phyloP scores from a whole-genome alignment of 2,888 invertebrate genomes.

The Macropis europaea region DNA sequence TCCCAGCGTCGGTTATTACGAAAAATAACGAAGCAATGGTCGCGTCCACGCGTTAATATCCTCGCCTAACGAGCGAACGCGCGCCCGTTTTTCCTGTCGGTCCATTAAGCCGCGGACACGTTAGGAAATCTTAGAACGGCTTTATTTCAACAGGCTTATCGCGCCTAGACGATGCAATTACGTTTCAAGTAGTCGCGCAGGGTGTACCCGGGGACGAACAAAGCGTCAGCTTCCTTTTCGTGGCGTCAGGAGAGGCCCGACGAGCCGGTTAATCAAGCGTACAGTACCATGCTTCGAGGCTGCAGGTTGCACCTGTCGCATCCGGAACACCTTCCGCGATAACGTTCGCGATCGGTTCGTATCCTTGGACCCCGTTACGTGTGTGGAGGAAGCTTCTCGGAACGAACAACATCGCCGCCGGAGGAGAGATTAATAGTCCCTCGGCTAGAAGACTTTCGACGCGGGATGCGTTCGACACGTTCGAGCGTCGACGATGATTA shows the following conservation, averaged over 20 bases:
- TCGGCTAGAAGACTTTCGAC: slow-evolving; percentile 59
- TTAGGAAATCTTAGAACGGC: neutral
- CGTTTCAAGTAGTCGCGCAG: slow-evolving; percentile 3
- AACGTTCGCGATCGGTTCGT: slow-evolving; percentile 54
- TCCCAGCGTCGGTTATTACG: slow-evolving; percentile 8
- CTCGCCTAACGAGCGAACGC: neutral
- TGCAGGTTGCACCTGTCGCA: slow-evolving; percentile 54
- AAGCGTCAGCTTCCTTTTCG: slow-evolving; percentile 32
- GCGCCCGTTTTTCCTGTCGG: neutral
- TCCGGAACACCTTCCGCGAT: slow-evolving; percentile 67
- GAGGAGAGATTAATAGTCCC: slow-evolving; percentile 67
- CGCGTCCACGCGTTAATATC: slow-evolving; percentile 6
- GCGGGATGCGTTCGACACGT: slow-evolving; percentile 60
- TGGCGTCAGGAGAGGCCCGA: slow-evolving; percentile 19
- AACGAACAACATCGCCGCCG: slow-evolving; percentile 48
- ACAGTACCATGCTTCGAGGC: slow-evolving; percentile 48
- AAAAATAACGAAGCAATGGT: neutral
- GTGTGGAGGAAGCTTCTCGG: slow-evolving; percentile 61
- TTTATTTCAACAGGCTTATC: slow-evolving; percentile 6
- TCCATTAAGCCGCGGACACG: neutral
- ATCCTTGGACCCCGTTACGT: slow-evolving; percentile 1
- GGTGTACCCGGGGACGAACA: slow-evolving; percentile 3
- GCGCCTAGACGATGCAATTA: slow-evolving; percentile 29
- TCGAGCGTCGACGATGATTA: slow-evolving; percentile 55
- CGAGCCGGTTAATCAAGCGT: slow-evolving; percentile 61